These are phyloP conservation scores for Synodontis membranacea DNA, from an alignment of 2,113 vertebrate genomes.

Conservation along the genomic window DNA sequence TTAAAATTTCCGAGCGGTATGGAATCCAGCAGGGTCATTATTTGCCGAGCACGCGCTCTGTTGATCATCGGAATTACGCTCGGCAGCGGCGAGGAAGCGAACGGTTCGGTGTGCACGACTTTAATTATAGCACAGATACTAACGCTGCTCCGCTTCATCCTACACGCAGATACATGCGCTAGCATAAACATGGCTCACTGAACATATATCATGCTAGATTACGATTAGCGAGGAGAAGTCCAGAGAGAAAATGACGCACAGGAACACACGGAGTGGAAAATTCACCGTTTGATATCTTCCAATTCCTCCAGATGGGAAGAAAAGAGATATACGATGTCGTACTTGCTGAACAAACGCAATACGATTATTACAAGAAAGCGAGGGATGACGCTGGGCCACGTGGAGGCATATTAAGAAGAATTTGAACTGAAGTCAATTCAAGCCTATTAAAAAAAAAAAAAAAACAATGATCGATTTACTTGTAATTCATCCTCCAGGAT, in stretches of 20 bases:
- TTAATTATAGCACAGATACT: slow-evolving; percentile 44
- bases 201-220: background rate
- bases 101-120: background rate
- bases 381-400: background rate
- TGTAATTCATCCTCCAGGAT: background rate
- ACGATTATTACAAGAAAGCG: background rate
- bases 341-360: background rate
- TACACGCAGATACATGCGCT: background rate
- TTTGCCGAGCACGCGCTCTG: slow-evolving; percentile 64
- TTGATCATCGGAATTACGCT: slow-evolving; percentile 67
- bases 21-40: slow-evolving; percentile 59
- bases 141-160: background rate
- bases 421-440: too few species aligned
- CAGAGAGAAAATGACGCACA: background rate
- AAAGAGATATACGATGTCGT: background rate
- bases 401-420: background rate
- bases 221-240: background rate
- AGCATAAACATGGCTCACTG: background rate
- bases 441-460: too few species aligned
- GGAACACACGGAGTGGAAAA: background rate
- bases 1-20: slow-evolving; percentile 51
- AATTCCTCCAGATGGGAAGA: slow-evolving; percentile 9
- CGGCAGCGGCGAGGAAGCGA: slow-evolving; percentile 53
- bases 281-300: background rate
- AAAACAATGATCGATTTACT: too few species aligned